Evolutionary conservation across 2,888 invertebrate species (phyloP).

Genomic region (Silvanus unidentatus): DNA sequence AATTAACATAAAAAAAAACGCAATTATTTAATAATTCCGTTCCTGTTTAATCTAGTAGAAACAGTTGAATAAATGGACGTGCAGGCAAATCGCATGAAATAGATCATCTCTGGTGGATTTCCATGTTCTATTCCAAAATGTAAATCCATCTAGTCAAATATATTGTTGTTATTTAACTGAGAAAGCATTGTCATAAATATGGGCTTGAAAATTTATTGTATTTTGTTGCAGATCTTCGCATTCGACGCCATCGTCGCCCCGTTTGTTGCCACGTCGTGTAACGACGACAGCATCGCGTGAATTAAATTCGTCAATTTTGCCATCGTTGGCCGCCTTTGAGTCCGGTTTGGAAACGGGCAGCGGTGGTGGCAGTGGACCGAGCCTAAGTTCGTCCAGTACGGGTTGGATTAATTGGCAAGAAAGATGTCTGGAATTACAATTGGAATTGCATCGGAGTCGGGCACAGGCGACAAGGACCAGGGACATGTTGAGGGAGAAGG

Average conservation of each 20-base stretch:
- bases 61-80: too few relatives aligned
- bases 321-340: slow-evolving; percentile 35
- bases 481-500: slow-evolving; percentile 87
- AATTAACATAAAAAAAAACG: too few relatives aligned
- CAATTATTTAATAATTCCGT: too few relatives aligned
- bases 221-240: slow-evolving; percentile 41
- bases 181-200: too few relatives aligned
- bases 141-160: too few relatives aligned
- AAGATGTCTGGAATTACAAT: slow-evolving; percentile 76
- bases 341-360: background rate
- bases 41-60: too few relatives aligned
- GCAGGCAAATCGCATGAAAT: too few relatives aligned
- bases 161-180: too few relatives aligned
- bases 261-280: slow-evolving; percentile 65
- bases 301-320: slow-evolving; percentile 46
- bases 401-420: slow-evolving; percentile 78
- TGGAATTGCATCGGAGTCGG: slow-evolving; percentile 79
- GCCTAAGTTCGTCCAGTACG: slow-evolving; percentile 32
- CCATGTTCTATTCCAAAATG: too few relatives aligned
- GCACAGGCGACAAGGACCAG: slow-evolving; percentile 82
- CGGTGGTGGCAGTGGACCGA: slow-evolving; percentile 27
- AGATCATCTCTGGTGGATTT: too few relatives aligned
- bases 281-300: slow-evolving; percentile 44
- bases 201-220: too few relatives aligned
- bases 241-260: slow-evolving; percentile 69